Evolutionary conservation across 2,888 invertebrate genomes (phyloP), one percentile per base, ranked within the genome.

Genomic region (Temnothorax ravouxi): DNA sequence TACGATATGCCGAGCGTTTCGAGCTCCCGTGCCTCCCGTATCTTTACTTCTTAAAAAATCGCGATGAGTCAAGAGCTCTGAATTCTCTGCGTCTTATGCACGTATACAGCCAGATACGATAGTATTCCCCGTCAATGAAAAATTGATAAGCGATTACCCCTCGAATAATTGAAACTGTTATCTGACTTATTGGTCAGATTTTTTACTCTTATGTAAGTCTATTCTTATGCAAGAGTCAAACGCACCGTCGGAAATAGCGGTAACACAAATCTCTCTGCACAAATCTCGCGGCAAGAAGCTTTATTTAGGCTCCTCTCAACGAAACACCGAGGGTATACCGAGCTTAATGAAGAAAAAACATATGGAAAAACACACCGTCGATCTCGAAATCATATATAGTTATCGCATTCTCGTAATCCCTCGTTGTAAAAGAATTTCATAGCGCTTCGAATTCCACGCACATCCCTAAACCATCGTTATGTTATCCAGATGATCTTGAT

Each of bases 201-300:
- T 11, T 13, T 44, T 0, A 2, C 4, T 18, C 52, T 56, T 44
- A 29, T 34, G 21, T 29, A 15, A 47, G 29, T 29, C 8, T 18
- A 29, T 4, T 47, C 34, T 75, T 62, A 47, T 29, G 15, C 21
- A 75, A 75, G n/a, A 75, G 13, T 15, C 47, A 47, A 62, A 72
- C 21, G 25, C 8, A 29, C 29, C 1, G 18, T 47, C 54, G 29
- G 34, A 75, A 75, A 62, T 62, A 75, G 21, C 34, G 9, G 56
- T 71, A 71, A 54, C 38, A 54, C n/a, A 75, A 62, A 75, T 59
- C 34, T 44, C 25, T 25, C 29, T 29, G 29, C 8, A 71, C 34
- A 62, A 62, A 75, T 75, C 21, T 44, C 41, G 18, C 15, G 8
- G 15, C 59, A 6, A 34, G 18, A 25, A 44, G 44, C 15, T 44